Conservation (phyloP, 37 sponge, comb jelly and placozoan genomes). For the Hexactinellida sp. region DNA sequence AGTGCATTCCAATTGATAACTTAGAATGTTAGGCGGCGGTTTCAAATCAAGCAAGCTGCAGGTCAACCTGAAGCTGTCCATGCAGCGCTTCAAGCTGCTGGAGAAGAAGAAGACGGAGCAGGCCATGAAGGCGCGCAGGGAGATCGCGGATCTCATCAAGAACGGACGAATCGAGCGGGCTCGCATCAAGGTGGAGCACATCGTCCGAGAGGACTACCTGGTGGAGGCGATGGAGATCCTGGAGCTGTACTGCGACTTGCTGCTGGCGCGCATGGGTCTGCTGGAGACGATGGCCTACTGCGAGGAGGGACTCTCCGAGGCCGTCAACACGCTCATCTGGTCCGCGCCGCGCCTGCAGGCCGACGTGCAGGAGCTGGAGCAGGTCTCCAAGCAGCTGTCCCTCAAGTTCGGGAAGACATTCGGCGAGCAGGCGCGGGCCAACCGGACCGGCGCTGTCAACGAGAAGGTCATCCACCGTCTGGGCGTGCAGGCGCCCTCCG, state of each 20-base stretch:
- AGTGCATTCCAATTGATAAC: background rate
- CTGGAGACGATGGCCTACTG: slow-evolving; percentile 77
- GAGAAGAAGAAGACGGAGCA: slow-evolving; percentile 98
- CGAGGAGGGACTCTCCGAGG: slow-evolving; percentile 71
- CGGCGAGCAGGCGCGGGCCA: slow-evolving; percentile 77
- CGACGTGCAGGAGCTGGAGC: slow-evolving; percentile 71
- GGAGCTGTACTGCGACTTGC: slow-evolving; percentile 96
- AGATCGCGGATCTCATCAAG: slow-evolving; percentile 94
- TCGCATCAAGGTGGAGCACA: slow-evolving; percentile 96
- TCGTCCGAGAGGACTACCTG: slow-evolving; percentile 94
- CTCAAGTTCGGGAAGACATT: slow-evolving; percentile 87
- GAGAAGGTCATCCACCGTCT: slow-evolving; percentile 82
- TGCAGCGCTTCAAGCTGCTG: slow-evolving; percentile 90
- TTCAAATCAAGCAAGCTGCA: slow-evolving; percentile 77
- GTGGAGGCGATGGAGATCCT: slow-evolving; percentile 95
- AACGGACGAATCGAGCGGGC: slow-evolving; percentile 76
- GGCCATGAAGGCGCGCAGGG: slow-evolving; percentile 94
- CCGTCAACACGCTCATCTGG: slow-evolving; percentile 93
- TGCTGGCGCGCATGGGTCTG: slow-evolving; percentile 93
- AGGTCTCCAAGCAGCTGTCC: slow-evolving; percentile 70
- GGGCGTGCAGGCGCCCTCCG: slow-evolving; percentile 69
- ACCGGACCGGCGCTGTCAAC: slow-evolving; percentile 67
- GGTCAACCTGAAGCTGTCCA: slow-evolving; percentile 64
- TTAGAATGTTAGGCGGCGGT: slow-evolving; percentile 38
- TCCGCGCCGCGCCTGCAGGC: slow-evolving; percentile 73